These are phyloP conservation scores for Poeciliopsis presidionis DNA, from an alignment of 2,797 vertebrate genomes.

Conservation along the genomic window DNA sequence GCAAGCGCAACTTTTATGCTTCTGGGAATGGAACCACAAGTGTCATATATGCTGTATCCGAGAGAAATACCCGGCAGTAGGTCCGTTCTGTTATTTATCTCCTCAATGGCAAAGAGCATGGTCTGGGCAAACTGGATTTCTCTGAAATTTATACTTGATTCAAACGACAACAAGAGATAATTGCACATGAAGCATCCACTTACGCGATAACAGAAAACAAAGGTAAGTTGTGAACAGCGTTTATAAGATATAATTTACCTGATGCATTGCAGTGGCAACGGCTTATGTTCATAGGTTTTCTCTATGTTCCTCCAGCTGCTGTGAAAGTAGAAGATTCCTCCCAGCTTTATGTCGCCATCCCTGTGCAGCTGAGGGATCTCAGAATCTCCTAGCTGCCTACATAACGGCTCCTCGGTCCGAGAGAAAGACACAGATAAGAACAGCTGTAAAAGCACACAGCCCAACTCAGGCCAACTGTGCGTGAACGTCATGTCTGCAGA, in stretches of 20 bases:
- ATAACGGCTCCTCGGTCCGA: slow-evolving; percentile 51
- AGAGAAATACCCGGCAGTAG: slow-evolving; percentile 73
- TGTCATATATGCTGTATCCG: slow-evolving; percentile 75
- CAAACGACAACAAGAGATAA: neutral
- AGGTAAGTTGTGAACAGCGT: neutral
- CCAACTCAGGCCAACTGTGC: slow-evolving; percentile 51
- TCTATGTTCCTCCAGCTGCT: slow-evolving; percentile 69
- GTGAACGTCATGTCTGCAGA: slow-evolving; percentile 33
- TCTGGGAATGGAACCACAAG: slow-evolving; percentile 68
- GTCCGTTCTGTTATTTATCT: slow-evolving; percentile 77
- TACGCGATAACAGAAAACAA: neutral
- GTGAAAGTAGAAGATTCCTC: slow-evolving; percentile 79
- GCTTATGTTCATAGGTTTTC: slow-evolving; percentile 56
- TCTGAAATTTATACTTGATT: slow-evolving; percentile 73
- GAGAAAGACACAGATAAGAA: slow-evolving; percentile 59
- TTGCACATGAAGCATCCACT: neutral
- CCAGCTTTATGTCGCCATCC: slow-evolving; percentile 74
- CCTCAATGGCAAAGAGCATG: slow-evolving; percentile 77
- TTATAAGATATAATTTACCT: slow-evolving; percentile 59
- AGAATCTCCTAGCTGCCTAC: slow-evolving; percentile 57
- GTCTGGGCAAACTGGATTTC: slow-evolving; percentile 75
- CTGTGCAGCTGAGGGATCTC: slow-evolving; percentile 68
- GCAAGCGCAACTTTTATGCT: slow-evolving; percentile 67
- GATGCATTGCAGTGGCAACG: slow-evolving; percentile 66
- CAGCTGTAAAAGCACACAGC: slow-evolving; percentile 56